phyloP scores from a whole-genome alignment of 1,140 invertebrate species.

The Aplysia californica region DNA sequence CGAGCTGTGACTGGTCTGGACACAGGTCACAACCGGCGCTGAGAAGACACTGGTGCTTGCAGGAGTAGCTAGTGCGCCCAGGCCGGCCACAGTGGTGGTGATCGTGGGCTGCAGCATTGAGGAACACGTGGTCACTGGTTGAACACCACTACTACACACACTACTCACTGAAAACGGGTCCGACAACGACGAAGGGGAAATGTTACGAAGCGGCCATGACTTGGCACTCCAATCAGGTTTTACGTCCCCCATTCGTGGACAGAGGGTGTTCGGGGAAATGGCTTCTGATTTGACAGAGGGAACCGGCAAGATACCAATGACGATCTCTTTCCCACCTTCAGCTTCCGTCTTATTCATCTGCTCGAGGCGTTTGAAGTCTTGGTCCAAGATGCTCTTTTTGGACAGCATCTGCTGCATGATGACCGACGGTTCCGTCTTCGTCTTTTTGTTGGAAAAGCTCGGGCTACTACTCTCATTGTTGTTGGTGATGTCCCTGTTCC shows the following conservation, averaged over 20 bases:
- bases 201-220: no score
- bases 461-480: constrained; percentile 37
- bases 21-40: constrained; percentile 16
- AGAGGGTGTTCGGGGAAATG: no score
- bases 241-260: no score
- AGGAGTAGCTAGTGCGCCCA: neutral
- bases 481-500: constrained; percentile 30
- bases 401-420: constrained; percentile 92
- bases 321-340: no score
- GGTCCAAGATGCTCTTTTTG: constrained; percentile 89
- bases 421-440: constrained; percentile 79
- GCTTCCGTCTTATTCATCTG: constrained; percentile 83
- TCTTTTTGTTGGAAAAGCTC: constrained; percentile 69
- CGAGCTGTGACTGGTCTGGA: no score
- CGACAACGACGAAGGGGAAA: no score
- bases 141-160: no score
- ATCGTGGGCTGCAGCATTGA: constrained; percentile 27
- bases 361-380: constrained; percentile 92
- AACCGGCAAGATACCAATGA: no score
- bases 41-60: constrained; percentile 5
- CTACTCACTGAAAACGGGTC: no score
- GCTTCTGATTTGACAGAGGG: no score
- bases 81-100: constrained; percentile 12
- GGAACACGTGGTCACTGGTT: constrained; percentile 28
- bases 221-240: no score